Conservation (phyloP, 2,797 vertebrate species). For the Chaenodraco wilsoni region DNA sequence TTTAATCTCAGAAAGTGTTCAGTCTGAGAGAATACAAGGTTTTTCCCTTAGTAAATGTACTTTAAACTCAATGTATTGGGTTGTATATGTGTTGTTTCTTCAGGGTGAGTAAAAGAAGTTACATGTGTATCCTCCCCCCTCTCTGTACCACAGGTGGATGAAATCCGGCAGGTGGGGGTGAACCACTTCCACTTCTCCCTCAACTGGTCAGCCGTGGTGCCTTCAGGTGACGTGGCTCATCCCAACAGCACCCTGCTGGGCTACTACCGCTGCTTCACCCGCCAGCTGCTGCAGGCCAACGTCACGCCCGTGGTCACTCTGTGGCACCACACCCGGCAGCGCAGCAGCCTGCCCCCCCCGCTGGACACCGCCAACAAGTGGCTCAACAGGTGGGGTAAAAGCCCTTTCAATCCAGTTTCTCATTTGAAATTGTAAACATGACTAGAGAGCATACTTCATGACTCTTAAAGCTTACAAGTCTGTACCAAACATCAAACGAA, state of each 20-base stretch:
- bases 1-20: too few species aligned
- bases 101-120: not conserved
- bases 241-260: slow-evolving; percentile 88
- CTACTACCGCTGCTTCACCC: slow-evolving; percentile 92
- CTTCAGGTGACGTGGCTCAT: slow-evolving; percentile 84
- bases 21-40: too few species aligned
- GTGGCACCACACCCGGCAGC: slow-evolving; percentile 88
- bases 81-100: not conserved
- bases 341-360: slow-evolving; percentile 87
- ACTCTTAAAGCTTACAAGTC: not conserved
- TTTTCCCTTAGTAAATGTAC: too few species aligned
- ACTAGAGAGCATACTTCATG: not conserved
- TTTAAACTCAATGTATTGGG: not conserved
- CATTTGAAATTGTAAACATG: not conserved
- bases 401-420: not conserved
- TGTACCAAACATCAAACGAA: not conserved
- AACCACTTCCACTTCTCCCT: slow-evolving; percentile 95
- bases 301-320: slow-evolving; percentile 93
- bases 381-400: slow-evolving; percentile 82
- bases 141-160: slow-evolving; percentile 71
- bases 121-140: not conserved
- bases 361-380: slow-evolving; percentile 87
- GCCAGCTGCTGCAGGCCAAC: slow-evolving; percentile 89
- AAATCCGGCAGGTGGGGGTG: slow-evolving; percentile 86
- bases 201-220: slow-evolving; percentile 92